These are phyloP conservation scores for Onychomys torridus DNA, from an alignment of 2,797 vertebrate genomes.

Conservation along the genomic window DNA sequence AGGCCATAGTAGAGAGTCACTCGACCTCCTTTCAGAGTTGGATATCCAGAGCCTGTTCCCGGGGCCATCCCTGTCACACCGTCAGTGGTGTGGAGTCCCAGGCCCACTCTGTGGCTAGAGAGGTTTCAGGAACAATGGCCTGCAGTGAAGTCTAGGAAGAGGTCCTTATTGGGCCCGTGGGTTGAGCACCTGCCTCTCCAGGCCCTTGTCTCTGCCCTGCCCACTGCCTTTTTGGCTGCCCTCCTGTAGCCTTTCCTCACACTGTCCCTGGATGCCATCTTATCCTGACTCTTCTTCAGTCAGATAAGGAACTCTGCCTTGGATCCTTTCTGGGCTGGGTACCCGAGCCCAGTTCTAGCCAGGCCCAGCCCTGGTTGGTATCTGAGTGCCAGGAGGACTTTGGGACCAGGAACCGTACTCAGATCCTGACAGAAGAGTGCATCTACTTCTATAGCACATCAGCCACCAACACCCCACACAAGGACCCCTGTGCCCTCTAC, in stretches of 20 bases:
- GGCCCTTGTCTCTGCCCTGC: background rate
- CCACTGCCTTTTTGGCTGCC: background rate
- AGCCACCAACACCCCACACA: background rate
- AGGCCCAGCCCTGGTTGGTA: background rate
- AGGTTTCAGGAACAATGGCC: background rate
- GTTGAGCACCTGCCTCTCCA: background rate
- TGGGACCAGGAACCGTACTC: background rate
- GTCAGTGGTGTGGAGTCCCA: background rate
- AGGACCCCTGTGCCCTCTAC: background rate
- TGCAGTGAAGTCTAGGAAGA: background rate
- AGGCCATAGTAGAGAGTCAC: background rate
- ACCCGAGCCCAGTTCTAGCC: background rate
- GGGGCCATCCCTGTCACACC: background rate
- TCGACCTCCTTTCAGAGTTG: background rate
- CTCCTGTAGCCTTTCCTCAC: background rate
- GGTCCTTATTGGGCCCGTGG: background rate
- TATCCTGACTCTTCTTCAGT: background rate
- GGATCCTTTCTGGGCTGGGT: background rate
- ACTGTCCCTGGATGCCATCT: background rate
- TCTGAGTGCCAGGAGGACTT: background rate
- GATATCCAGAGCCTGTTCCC: background rate
- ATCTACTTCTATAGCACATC: background rate
- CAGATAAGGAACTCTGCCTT: background rate
- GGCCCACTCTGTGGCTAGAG: background rate
- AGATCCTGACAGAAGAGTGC: background rate